Conservation (phyloP, 2,797 vertebrate genomes). For the Acanthopagrus latus region DNA sequence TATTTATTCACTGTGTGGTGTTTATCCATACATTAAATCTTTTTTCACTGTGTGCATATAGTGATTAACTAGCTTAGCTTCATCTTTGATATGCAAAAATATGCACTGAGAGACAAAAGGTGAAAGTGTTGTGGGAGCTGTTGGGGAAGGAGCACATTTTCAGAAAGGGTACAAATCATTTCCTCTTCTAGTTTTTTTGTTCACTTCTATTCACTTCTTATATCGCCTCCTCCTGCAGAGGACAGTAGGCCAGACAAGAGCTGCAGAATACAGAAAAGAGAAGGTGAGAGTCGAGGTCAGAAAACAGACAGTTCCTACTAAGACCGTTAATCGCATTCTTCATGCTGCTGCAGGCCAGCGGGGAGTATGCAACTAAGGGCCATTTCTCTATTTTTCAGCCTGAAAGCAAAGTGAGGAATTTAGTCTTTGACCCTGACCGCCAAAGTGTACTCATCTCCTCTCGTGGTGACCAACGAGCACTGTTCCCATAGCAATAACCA, state of each 20-base stretch:
- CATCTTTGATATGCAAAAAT: neutral
- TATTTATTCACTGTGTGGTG: neutral
- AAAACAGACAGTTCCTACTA: slow-evolving; percentile 46
- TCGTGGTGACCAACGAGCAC: neutral
- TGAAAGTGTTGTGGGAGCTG: neutral
- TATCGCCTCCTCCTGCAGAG: slow-evolving; percentile 30
- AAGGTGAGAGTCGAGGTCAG: slow-evolving; percentile 66
- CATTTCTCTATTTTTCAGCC: slow-evolving; percentile 4
- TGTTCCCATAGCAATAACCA: slow-evolving; percentile 10
- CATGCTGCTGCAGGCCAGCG: slow-evolving; percentile 15
- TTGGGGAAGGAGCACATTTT: neutral
- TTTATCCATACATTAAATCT: neutral
- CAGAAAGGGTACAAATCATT: neutral
- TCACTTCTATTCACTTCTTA: slow-evolving; percentile 12
- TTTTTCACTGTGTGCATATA: too few relatives aligned
- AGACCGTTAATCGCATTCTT: slow-evolving; percentile 53
- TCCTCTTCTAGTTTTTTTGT: neutral
- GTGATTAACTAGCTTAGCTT: neutral
- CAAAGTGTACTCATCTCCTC: slow-evolving; percentile 29
- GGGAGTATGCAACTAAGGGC: slow-evolving; percentile 17
- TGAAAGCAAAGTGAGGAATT: slow-evolving; percentile 33
- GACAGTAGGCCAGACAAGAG: slow-evolving; percentile 38
- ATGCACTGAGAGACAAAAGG: neutral
- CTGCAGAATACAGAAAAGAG: slow-evolving; percentile 68
- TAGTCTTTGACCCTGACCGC: slow-evolving; percentile 48